Percentiles rank a stretch among this genome's conserved stretches.
These are phyloP conservation scores for Brachionus paranguensis DNA, from an alignment of 1,140 invertebrate genomes.

Conservation along the genomic window DNA sequence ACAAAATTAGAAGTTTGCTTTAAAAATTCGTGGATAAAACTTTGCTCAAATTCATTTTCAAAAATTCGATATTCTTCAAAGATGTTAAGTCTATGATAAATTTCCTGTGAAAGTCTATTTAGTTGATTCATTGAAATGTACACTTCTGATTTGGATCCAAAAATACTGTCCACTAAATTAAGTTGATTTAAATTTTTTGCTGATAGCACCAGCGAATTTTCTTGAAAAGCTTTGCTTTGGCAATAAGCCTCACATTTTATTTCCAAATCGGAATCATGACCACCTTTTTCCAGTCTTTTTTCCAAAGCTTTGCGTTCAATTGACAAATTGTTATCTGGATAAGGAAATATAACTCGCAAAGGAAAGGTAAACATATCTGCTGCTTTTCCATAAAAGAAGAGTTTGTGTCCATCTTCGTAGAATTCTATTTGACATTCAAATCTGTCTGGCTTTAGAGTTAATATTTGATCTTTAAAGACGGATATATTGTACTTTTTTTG, in stretches of 20 bases:
- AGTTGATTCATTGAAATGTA: not conserved
- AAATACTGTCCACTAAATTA: not conserved
- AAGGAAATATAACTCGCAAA: not conserved
- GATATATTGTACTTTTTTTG: not conserved
- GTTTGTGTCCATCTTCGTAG: not conserved
- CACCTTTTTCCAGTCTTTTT: not conserved
- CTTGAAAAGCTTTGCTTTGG: not conserved
- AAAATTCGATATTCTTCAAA: not conserved
- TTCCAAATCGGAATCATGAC: not conserved
- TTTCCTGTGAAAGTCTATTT: not conserved
- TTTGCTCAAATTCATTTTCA: not conserved
- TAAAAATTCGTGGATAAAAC: not conserved
- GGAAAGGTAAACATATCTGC: not conserved
- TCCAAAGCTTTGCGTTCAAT: not conserved
- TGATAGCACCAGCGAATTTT: not conserved
- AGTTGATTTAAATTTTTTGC: not conserved
- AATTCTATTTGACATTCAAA: not conserved
- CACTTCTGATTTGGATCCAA: not conserved
- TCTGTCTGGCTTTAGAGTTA: not conserved
- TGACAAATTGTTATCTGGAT: not conserved
- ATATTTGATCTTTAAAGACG: not conserved
- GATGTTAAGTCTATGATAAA: not conserved
- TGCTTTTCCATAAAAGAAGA: not conserved
- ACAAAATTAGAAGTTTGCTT: not conserved
- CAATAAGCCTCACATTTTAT: not conserved